A percentile compares a stretch with the other conserved stretches of the same genome.
phyloP scores from a whole-genome alignment of 2,888 invertebrate species.

The Leptopilina drosophilae region DNA sequence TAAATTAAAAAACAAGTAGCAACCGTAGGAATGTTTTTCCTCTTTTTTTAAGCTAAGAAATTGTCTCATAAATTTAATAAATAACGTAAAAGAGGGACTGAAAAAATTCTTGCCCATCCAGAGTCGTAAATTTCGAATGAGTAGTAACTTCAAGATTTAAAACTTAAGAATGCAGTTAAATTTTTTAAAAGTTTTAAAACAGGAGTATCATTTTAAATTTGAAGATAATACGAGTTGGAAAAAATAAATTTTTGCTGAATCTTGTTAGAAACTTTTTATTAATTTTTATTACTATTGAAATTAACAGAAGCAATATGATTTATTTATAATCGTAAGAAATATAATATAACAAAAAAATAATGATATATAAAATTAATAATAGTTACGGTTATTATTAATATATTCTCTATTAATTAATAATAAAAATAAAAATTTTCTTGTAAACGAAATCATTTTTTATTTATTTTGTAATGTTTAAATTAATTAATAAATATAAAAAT shows the following conservation, averaged over 20 bases:
- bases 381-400: too few relatives aligned
- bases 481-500: too few relatives aligned
- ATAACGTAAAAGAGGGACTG: not conserved
- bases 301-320: too few relatives aligned
- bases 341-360: too few relatives aligned
- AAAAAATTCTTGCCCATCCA: not conserved
- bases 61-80: constrained; percentile 11
- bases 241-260: not conserved
- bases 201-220: not conserved
- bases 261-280: not conserved
- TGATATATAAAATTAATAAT: too few relatives aligned
- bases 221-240: not conserved
- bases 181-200: not conserved
- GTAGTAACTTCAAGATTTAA: constrained; percentile 1
- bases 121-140: constrained; percentile 2
- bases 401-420: too few relatives aligned
- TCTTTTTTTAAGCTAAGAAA: not conserved
- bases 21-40: not conserved
- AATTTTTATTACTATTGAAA: too few relatives aligned
- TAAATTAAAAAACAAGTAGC: not conserved
- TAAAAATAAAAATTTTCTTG: too few relatives aligned
- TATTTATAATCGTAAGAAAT: too few relatives aligned
- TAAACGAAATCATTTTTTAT: too few relatives aligned
- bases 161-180: constrained; percentile 14
- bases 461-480: too few relatives aligned